A percentile compares a stretch with the other conserved stretches of the same genome.
phyloP scores from a whole-genome alignment of 2,113 vertebrate species.

The Ceyx margarethae region DNA sequence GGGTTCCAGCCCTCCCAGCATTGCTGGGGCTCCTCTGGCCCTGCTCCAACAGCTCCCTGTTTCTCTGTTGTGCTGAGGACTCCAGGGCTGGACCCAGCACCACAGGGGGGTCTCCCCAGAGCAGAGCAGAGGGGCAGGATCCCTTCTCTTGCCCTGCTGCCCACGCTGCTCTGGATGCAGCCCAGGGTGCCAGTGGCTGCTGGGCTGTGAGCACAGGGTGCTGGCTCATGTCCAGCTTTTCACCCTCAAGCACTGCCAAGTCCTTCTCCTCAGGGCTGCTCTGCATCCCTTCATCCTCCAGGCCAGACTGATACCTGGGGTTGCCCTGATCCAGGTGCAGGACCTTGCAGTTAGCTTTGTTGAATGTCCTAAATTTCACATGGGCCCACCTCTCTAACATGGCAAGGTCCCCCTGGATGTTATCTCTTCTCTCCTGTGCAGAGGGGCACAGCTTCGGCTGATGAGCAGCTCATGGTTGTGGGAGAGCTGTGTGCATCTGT shows the following conservation, averaged over 20 bases:
- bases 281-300: background rate
- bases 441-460: background rate
- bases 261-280: background rate
- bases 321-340: background rate
- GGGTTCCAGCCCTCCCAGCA: background rate
- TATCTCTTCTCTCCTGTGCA: background rate
- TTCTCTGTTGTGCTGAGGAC: background rate
- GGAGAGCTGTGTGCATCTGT: fast-evolving
- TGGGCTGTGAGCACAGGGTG: fast-evolving
- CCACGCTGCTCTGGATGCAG: background rate
- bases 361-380: background rate
- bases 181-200: background rate
- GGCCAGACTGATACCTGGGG: no score
- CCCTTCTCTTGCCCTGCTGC: background rate
- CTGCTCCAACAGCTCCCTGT: background rate
- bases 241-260: no score
- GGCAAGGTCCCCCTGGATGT: background rate
- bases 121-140: background rate
- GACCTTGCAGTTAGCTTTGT: background rate
- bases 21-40: background rate
- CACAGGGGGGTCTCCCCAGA: background rate
- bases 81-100: background rate
- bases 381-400: fast-evolving
- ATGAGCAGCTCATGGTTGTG: background rate
- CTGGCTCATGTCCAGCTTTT: fast-evolving